Evolutionary conservation across 2,113 vertebrate genomes (phyloP), one percentile per base, ranked within the genome.

Genomic region (Charadrius vociferus): DNA sequence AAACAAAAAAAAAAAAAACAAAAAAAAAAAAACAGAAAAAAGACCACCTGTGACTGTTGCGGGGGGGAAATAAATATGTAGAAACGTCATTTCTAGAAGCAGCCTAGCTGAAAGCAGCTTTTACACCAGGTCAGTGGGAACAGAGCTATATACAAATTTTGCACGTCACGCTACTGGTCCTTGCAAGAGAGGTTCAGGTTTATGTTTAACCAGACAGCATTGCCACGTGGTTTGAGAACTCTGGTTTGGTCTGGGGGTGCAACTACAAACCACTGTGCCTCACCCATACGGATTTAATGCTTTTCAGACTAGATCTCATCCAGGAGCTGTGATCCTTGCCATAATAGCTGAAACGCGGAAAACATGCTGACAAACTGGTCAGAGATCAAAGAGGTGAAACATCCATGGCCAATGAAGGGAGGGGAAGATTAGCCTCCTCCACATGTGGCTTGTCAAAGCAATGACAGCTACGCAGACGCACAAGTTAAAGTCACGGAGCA

Each of bases 291-390:
- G 41, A 86, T 96, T 92, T 91, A 70, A 61, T 81, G 91, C 80
- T 85, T 95, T 93, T 95, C 94, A 78, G 45, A 19, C 27, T 39
- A 82, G 13, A 92, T 92, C 45, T 96, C 36, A 20, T 9, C 24
- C 39, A 45, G 17, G 21, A 70, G 36, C 62, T 29, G 4, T 23
- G 81, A 94, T 77, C 41, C 11, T 39, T 82, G 10, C 61, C 7
- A 3, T 55, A 55, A 27, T 3, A 71, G 47, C 43, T 1, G 10
- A 59, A 87, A 63, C 71, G 43, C 0, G 0, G 32, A 52, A 79
- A 87, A 55, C 13, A 30, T 1, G 18, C 26, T 39, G 77, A 85
- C 84, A 82, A 93, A 88, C 85, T 50, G 90, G 90, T 30, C n/a
- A 3, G 84, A 77, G 53, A 88, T 90, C 66, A 87, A 96, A 82